Conservation (phyloP, 2,797 vertebrate genomes). For the Lepidocolaptes lacrymiger region DNA sequence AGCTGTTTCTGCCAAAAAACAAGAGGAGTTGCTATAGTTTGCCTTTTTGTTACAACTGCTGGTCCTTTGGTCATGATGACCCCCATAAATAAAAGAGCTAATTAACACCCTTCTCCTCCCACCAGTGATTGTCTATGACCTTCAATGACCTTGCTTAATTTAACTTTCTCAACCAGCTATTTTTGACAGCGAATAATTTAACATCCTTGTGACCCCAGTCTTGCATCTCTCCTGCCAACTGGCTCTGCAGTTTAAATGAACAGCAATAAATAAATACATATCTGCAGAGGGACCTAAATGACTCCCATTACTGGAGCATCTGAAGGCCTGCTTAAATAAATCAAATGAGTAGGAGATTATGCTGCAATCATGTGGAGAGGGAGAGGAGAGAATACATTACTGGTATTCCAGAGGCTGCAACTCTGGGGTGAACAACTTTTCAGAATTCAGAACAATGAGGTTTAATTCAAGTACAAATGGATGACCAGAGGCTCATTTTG, state of each 20-base stretch:
- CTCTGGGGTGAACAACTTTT: neutral
- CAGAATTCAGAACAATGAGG: neutral
- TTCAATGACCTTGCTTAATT: constrained; percentile 45
- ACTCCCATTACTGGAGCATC: constrained; percentile 65
- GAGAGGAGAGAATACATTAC: constrained; percentile 48
- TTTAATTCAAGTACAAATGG: neutral
- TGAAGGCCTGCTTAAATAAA: constrained; percentile 65
- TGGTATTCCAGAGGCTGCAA: constrained; percentile 19
- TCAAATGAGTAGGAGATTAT: constrained; percentile 57
- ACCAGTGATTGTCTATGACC: neutral
- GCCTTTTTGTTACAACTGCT: neutral
- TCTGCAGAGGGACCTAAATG: constrained; percentile 65
- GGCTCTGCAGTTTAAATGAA: constrained; percentile 59
- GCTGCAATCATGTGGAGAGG: constrained; percentile 60
- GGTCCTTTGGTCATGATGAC: neutral
- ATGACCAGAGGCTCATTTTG: neutral
- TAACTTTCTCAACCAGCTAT: constrained; percentile 52
- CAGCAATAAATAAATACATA: constrained; percentile 66
- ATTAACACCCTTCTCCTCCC: constrained; percentile 19
- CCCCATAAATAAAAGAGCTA: constrained; percentile 22
- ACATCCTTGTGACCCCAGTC: constrained; percentile 53
- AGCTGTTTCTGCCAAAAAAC: neutral
- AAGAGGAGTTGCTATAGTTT: neutral
- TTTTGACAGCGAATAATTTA: constrained; percentile 48
- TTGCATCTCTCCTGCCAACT: constrained; percentile 52